Percentiles rank a stretch among this genome's conserved stretches.
These are phyloP conservation scores for Napeogenes inachia DNA, from an alignment of 2,888 invertebrate species.

Conservation along the genomic window DNA sequence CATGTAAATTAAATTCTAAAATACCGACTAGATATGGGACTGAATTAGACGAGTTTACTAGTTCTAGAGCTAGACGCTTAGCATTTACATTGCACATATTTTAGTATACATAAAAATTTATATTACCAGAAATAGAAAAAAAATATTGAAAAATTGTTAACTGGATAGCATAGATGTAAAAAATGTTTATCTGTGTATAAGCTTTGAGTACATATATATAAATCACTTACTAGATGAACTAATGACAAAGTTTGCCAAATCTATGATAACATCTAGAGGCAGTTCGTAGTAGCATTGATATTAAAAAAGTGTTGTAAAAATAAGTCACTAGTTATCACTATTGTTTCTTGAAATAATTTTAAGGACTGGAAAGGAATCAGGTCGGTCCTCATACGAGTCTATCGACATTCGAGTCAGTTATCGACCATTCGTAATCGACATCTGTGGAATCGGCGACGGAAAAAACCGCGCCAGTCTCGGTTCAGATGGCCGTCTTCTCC, in stretches of 20 bases:
- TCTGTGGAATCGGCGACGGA: constrained; percentile 73
- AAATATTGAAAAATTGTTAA: not conserved
- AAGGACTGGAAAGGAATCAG: constrained; percentile 12
- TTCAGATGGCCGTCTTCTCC: constrained; percentile 73
- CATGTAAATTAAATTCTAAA: not conserved
- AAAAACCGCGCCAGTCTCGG: constrained; percentile 73
- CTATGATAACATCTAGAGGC: not conserved
- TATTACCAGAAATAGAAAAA: not conserved
- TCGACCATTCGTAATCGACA: constrained; percentile 67
- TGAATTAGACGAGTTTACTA: constrained; percentile 5
- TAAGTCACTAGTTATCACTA: constrained; percentile 2
- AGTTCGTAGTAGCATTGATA: not conserved
- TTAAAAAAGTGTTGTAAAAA: constrained; percentile 4
- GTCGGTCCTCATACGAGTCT: constrained; percentile 60
- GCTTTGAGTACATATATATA: no score
- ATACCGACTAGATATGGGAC: not conserved
- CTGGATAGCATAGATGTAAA: not conserved
- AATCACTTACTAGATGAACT: no score
- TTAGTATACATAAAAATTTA: not conserved
- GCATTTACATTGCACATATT: constrained; percentile 41
- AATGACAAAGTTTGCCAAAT: no score
- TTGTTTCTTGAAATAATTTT: constrained; percentile 3
- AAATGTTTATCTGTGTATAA: no score
- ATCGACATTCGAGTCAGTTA: constrained; percentile 59
- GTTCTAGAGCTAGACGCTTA: constrained; percentile 21